These are phyloP conservation scores for Napeogenes sylphis DNA, from an alignment of 2,888 invertebrate genomes.

Conservation along the genomic window DNA sequence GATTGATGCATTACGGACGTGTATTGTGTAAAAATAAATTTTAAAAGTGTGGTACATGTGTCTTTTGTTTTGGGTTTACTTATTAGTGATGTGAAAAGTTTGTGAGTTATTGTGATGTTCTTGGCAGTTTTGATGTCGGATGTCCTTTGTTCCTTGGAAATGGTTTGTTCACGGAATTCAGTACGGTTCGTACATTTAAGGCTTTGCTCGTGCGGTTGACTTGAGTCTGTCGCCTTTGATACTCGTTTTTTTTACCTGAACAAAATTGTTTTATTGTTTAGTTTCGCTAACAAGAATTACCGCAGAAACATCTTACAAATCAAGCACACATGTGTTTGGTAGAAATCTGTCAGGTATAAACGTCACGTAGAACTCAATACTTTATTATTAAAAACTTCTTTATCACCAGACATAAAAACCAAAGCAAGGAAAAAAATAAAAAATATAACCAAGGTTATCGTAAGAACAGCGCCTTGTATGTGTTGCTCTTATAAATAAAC, in stretches of 20 bases:
- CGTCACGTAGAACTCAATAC: too few relatives aligned
- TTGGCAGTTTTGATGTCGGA: constrained; percentile 33
- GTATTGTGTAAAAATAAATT: neutral
- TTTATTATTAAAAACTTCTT: neutral
- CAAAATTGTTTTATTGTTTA: constrained; percentile 1
- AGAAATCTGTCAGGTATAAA: too few relatives aligned
- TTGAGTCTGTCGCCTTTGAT: constrained; percentile 18
- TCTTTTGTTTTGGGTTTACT: neutral
- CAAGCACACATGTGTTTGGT: too few relatives aligned
- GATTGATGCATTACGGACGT: constrained; percentile 47
- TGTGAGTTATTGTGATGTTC: constrained; percentile 31
- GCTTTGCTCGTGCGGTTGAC: constrained; percentile 21
- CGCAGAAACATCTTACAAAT: too few relatives aligned
- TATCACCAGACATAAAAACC: constrained; percentile 1
- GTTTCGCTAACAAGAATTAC: neutral
- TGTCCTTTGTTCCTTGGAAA: constrained; percentile 32
- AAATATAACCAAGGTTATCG: neutral
- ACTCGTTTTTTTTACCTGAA: constrained; percentile 11
- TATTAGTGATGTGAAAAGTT: neutral
- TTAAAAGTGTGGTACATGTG: constrained; percentile 17
- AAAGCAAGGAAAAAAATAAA: constrained; percentile 2
- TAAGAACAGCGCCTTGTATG: too few relatives aligned
- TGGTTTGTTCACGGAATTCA: constrained; percentile 30
- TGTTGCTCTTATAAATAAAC: too few relatives aligned
- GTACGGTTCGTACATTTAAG: constrained; percentile 24